phyloP scores from a whole-genome alignment of 2,797 vertebrate genomes.

The Heterohyrax brucei region DNA sequence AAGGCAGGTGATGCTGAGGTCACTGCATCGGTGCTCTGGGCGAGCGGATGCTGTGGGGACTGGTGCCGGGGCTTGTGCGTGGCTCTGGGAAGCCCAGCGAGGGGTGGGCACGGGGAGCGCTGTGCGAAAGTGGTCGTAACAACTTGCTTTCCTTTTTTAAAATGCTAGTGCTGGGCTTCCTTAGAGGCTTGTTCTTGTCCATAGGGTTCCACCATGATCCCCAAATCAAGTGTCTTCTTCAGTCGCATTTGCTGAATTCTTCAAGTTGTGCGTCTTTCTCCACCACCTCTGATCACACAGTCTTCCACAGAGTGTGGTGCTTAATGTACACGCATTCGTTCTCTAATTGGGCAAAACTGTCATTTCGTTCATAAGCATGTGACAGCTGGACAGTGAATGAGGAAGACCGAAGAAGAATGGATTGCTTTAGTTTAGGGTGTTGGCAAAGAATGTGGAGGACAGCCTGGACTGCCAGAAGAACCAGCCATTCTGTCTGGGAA shows the following conservation, averaged over 20 bases:
- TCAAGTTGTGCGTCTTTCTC: background rate
- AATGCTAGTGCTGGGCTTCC: background rate
- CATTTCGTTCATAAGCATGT: too few relatives aligned
- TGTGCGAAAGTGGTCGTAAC: too few relatives aligned
- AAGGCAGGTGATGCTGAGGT: background rate
- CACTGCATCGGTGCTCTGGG: background rate
- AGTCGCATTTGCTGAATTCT: background rate
- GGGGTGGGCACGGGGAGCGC: accelerated
- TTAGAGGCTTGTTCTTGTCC: background rate
- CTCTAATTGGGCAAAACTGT: background rate
- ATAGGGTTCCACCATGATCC: background rate
- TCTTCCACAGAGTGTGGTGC: background rate
- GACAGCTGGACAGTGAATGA: too few relatives aligned
- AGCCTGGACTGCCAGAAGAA: too few relatives aligned
- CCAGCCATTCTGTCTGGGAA: too few relatives aligned
- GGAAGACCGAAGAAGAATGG: too few relatives aligned
- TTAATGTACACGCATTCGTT: background rate
- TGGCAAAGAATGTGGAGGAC: too few relatives aligned
- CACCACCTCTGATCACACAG: background rate
- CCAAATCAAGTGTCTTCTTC: too few relatives aligned
- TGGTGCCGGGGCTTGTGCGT: background rate
- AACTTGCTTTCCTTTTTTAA: background rate
- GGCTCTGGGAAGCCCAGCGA: background rate
- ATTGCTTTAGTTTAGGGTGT: too few relatives aligned
- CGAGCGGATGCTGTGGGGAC: background rate